Percentiles rank a stretch among this genome's conserved stretches.
Conservation (phyloP, 2,113 vertebrate species). For the Phylloscopus trochilus region DNA sequence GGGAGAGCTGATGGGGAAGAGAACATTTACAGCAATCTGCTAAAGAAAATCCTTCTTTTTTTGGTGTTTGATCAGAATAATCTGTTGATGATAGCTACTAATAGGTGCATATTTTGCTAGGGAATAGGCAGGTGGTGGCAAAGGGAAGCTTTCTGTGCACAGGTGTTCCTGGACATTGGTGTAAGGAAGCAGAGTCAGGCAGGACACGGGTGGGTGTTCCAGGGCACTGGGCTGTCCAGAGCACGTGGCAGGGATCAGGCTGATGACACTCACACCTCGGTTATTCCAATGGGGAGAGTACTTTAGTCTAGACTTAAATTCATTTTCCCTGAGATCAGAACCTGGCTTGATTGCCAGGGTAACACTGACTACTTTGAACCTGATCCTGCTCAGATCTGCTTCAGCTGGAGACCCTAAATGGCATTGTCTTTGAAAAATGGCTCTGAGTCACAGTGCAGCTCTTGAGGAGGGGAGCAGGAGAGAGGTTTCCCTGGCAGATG, state of each 20-base stretch:
- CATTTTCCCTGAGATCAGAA: background rate
- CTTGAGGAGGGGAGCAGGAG: background rate
- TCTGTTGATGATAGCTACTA: background rate
- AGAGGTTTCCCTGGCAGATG: background rate
- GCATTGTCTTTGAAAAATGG: background rate
- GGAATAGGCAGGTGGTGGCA: background rate
- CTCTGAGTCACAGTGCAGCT: background rate
- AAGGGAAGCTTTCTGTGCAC: background rate
- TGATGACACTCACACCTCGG: background rate
- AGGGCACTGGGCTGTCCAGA: background rate
- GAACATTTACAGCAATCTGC: background rate
- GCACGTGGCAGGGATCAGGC: fast-evolving
- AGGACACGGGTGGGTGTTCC: background rate
- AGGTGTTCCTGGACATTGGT: background rate
- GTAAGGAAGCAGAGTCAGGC: background rate
- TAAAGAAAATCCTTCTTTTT: background rate
- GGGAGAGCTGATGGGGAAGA: background rate
- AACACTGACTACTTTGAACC: background rate
- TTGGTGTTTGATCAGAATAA: background rate
- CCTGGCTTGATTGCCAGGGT: background rate
- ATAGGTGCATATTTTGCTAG: background rate
- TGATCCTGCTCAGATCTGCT: background rate
- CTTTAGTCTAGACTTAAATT: background rate
- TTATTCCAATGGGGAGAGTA: background rate
- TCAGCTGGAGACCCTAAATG: background rate